Evolutionary conservation across 2,888 invertebrate genomes (phyloP).

Genomic region (Carterocephalus palaemon): DNA sequence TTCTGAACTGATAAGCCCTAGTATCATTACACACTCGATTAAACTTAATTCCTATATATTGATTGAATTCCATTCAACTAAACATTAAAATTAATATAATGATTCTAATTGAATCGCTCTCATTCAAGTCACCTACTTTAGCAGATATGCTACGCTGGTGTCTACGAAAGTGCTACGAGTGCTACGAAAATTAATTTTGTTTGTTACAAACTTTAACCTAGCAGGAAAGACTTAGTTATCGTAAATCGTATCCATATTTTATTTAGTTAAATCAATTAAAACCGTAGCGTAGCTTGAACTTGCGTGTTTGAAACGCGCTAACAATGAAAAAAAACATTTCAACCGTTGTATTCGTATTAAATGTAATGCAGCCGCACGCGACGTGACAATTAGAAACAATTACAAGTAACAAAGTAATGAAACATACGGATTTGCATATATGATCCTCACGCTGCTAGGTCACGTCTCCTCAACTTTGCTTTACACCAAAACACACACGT

Average conservation of each 20-base stretch:
- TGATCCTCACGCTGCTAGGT: slow-evolving; percentile 57
- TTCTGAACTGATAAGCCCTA: too few relatives aligned
- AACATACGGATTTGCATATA: slow-evolving; percentile 31
- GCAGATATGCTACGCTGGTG: slow-evolving; percentile 14
- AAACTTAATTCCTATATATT: too few relatives aligned
- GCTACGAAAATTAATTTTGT: too few relatives aligned
- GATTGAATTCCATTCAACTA: too few relatives aligned
- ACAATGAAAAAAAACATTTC: slow-evolving; percentile 13
- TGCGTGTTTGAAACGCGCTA: slow-evolving; percentile 12
- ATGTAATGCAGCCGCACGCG: slow-evolving; percentile 22
- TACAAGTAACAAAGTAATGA: slow-evolving; percentile 23
- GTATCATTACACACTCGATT: too few relatives aligned
- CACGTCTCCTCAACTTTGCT: too few relatives aligned
- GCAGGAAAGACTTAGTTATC: too few relatives aligned
- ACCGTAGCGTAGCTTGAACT: slow-evolving; percentile 2
- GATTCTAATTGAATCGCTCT: too few relatives aligned
- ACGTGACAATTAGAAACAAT: slow-evolving; percentile 19
- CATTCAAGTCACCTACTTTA: slow-evolving; percentile 5
- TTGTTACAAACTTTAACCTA: too few relatives aligned
- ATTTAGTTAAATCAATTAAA: too few relatives aligned
- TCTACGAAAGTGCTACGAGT: slow-evolving; percentile 25
- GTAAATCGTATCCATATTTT: too few relatives aligned
- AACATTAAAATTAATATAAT: too few relatives aligned
- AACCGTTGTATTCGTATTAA: slow-evolving; percentile 11
- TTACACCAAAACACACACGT: slow-evolving; percentile 54